These are phyloP conservation scores for Trissoscelio sp. DNA, from an alignment of 2,888 invertebrate species.

Conservation along the genomic window DNA sequence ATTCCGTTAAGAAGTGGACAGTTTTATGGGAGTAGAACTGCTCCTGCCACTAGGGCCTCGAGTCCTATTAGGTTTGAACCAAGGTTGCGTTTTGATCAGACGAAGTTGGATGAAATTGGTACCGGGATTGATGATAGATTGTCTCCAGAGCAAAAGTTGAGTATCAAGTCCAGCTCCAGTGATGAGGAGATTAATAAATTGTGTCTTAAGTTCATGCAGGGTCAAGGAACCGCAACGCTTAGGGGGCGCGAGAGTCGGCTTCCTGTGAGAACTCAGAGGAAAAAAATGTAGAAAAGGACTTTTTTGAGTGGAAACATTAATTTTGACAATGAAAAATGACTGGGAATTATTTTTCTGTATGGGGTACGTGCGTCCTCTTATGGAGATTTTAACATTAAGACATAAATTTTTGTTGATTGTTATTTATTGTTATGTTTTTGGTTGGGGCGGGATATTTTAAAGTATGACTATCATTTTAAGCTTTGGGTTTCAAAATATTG, in stretches of 20 bases:
- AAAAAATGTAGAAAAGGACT: constrained; percentile 71
- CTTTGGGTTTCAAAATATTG: background rate
- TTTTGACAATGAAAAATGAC: constrained; percentile 40
- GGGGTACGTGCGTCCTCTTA: background rate
- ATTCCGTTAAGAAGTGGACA: constrained; percentile 79
- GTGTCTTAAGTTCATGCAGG: constrained; percentile 73
- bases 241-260: constrained; percentile 74
- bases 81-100: constrained; percentile 73
- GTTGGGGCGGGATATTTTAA: background rate
- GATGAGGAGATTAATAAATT: constrained; percentile 81
- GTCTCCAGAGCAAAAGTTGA: constrained; percentile 72
- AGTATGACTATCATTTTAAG: background rate
- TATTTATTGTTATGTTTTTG: background rate
- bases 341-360: constrained; percentile 11
- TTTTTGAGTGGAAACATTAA: constrained; percentile 7
- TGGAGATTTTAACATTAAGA: background rate
- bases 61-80: constrained; percentile 78
- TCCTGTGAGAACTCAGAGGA: constrained; percentile 76
- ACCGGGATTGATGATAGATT: constrained; percentile 41
- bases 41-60: constrained; percentile 81
- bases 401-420: no score
- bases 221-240: constrained; percentile 20
- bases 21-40: constrained; percentile 80
- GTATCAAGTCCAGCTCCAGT: constrained; percentile 77
- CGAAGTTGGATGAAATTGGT: constrained; percentile 22